A percentile compares a stretch with the other conserved stretches of the same genome.
Conservation (phyloP, 2,888 invertebrate species). For the Plebejus anna region DNA sequence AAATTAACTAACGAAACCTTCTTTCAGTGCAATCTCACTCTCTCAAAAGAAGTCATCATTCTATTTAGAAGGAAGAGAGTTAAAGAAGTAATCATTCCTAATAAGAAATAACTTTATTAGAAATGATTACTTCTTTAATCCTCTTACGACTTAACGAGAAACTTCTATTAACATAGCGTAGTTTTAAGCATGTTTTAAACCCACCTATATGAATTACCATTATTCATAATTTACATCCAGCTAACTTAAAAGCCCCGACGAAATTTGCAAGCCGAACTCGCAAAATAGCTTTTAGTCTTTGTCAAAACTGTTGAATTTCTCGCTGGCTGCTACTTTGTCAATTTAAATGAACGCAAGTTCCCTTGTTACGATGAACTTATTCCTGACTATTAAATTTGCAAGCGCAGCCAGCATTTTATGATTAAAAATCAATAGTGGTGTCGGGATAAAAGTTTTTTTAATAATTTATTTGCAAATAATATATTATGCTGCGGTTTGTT, state of each 20-base stretch:
- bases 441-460: background rate
- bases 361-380: background rate
- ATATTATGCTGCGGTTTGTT: background rate
- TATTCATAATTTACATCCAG: background rate
- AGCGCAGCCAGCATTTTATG: background rate
- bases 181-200: background rate
- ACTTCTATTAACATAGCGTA: background rate
- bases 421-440: background rate
- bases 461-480: background rate
- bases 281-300: background rate
- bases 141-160: background rate
- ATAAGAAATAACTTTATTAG: no score
- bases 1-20: no score
- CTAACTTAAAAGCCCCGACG: background rate
- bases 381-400: background rate
- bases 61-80: no score
- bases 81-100: no score
- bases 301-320: background rate
- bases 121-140: no score
- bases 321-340: background rate
- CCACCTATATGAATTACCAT: background rate
- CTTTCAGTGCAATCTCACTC: no score
- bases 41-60: no score
- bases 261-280: background rate
- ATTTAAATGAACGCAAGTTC: background rate